Percentiles rank a stretch among this genome's conserved stretches.
Evolutionary conservation across 2,888 invertebrate species (phyloP).

Genomic region (Polymixis lichenea): DNA sequence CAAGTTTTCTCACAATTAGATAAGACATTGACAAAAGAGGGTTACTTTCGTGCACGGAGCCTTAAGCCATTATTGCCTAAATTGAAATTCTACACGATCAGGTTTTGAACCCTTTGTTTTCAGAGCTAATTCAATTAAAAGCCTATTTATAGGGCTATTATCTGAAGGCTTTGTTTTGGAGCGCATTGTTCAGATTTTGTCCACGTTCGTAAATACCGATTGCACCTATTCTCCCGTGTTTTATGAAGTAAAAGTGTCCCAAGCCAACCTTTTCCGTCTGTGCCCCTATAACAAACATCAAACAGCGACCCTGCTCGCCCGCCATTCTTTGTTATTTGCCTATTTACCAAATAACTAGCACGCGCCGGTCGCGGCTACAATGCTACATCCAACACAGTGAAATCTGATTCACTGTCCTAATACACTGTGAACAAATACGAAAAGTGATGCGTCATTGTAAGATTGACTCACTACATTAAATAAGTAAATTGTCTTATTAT

Average conservation of each 20-base stretch:
- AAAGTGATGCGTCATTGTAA: background rate
- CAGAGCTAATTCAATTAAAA: slow-evolving; percentile 12
- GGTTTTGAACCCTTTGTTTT: slow-evolving; percentile 26
- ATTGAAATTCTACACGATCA: slow-evolving; percentile 27
- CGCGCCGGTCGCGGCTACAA: slow-evolving; percentile 31
- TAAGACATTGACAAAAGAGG: no score
- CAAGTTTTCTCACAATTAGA: background rate
- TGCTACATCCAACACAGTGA: slow-evolving; percentile 18
- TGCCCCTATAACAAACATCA: slow-evolving; percentile 71
- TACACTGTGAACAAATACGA: slow-evolving; percentile 8
- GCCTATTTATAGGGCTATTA: slow-evolving; percentile 16
- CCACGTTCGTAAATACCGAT: slow-evolving; percentile 54
- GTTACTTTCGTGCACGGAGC: no score
- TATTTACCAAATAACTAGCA: slow-evolving; percentile 60
- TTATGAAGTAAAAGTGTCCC: slow-evolving; percentile 60
- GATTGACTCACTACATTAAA: background rate
- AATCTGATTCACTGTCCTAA: slow-evolving; percentile 25
- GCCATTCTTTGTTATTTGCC: slow-evolving; percentile 68
- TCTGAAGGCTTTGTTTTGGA: slow-evolving; percentile 38
- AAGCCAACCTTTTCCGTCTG: slow-evolving; percentile 63
- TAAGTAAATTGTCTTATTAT: background rate
- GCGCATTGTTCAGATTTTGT: slow-evolving; percentile 55
- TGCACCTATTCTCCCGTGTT: slow-evolving; percentile 62
- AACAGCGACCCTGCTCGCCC: slow-evolving; percentile 61
- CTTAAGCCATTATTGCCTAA: slow-evolving; percentile 14